phyloP scores from a whole-genome alignment of 2,113 vertebrate species.

The Heptranchias perlo region DNA sequence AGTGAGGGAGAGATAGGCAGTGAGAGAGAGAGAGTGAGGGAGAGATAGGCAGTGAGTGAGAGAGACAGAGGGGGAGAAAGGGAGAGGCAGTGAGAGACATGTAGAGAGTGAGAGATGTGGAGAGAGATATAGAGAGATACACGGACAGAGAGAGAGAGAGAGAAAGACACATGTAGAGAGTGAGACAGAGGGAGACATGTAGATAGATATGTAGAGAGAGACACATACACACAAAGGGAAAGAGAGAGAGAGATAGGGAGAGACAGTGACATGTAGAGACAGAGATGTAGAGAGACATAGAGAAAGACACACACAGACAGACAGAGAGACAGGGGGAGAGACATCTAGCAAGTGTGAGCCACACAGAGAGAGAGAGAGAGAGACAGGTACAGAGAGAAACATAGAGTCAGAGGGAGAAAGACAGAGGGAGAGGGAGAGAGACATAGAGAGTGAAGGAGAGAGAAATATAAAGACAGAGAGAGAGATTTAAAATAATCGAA shows the following conservation, averaged over 20 bases:
- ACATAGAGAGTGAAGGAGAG: too few relatives aligned
- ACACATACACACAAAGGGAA: too few relatives aligned
- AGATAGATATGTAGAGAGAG: not conserved
- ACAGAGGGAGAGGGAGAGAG: too few relatives aligned
- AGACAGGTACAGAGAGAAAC: not conserved
- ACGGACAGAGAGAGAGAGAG: not conserved
- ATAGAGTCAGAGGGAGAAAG: not conserved
- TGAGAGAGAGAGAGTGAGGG: too few relatives aligned
- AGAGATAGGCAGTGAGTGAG: too few relatives aligned
- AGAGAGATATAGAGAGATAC: not conserved
- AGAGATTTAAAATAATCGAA: too few relatives aligned
- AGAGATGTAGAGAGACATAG: not conserved
- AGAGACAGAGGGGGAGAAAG: not conserved
- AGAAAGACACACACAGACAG: not conserved
- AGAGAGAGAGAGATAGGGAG: not conserved
- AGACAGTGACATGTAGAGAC: too few relatives aligned
- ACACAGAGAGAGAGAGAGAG: not conserved
- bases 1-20: too few relatives aligned
- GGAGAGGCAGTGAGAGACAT: not conserved
- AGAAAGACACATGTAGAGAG: not conserved
- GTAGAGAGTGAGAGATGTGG: too few relatives aligned
- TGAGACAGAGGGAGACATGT: not conserved
- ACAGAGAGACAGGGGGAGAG: not conserved
- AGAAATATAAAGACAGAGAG: too few relatives aligned
- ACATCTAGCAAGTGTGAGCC: not conserved